These are phyloP conservation scores for Calcarius ornatus DNA, from an alignment of 2,113 vertebrate species.

Conservation along the genomic window DNA sequence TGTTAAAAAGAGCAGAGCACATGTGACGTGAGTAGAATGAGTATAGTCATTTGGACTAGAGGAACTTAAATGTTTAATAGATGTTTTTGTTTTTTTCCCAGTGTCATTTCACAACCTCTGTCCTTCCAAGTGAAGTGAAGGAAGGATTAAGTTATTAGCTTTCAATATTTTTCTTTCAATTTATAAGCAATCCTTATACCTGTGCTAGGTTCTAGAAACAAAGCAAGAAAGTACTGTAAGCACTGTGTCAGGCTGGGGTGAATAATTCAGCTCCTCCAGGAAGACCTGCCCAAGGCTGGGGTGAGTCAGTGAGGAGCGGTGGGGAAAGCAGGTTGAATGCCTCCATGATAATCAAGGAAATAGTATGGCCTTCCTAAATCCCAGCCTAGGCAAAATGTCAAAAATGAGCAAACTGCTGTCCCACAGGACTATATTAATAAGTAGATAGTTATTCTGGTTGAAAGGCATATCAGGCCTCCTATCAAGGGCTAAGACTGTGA, in stretches of 20 bases:
- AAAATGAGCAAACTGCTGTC: background rate
- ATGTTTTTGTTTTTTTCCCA: background rate
- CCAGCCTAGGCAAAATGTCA: background rate
- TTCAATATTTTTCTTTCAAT: background rate
- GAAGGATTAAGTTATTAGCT: background rate
- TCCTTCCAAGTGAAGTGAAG: background rate
- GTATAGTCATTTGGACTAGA: background rate
- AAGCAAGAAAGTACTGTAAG: background rate
- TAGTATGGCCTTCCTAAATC: background rate
- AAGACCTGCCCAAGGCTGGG: background rate
- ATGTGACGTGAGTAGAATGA: background rate
- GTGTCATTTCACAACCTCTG: background rate
- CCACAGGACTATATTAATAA: background rate
- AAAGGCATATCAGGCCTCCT: background rate
- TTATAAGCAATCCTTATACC: background rate
- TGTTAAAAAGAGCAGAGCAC: background rate
- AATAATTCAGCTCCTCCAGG: background rate
- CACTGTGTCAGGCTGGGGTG: background rate
- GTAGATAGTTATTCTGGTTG: background rate
- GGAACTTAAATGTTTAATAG: background rate
- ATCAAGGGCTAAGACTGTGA: background rate
- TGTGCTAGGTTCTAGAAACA: background rate
- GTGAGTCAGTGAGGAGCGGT: fast-evolving
- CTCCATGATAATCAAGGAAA: background rate
- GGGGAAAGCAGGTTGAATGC: background rate